These are phyloP conservation scores for Sigmodon hispidus DNA, from an alignment of 2,113 vertebrate species.

Conservation along the genomic window DNA sequence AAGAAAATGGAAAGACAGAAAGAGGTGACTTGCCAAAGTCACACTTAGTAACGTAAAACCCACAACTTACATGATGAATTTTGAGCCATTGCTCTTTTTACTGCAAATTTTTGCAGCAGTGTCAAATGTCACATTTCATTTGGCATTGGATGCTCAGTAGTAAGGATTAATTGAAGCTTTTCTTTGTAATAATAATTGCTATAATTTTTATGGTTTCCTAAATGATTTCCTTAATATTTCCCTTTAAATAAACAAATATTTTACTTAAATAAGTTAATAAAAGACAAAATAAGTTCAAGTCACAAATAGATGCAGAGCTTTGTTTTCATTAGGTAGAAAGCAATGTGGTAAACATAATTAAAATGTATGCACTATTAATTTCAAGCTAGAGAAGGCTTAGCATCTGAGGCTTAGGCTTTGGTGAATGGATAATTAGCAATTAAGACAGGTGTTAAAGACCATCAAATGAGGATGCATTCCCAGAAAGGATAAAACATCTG, in stretches of 20 bases:
- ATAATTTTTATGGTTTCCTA: conserved; percentile 21
- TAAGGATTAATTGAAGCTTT: conserved; percentile 18
- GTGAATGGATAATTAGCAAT: background rate
- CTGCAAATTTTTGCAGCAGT: background rate
- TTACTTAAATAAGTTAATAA: conserved; percentile 34
- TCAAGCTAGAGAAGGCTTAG: background rate
- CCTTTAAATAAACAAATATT: conserved; percentile 20
- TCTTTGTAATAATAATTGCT: conserved; percentile 5
- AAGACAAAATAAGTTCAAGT: background rate
- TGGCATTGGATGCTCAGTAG: conserved; percentile 4
- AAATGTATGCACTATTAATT: background rate
- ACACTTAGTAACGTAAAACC: background rate
- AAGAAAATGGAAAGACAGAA: conserved; percentile 38
- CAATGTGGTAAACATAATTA: background rate
- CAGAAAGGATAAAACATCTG: background rate
- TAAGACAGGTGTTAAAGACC: background rate
- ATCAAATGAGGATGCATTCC: background rate
- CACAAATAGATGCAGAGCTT: conserved; percentile 21
- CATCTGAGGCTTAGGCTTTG: background rate
- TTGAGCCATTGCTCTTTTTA: background rate
- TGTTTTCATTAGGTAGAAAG: conserved; percentile 20
- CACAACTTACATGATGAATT: background rate
- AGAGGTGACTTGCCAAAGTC: background rate
- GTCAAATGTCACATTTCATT: conserved; percentile 45
- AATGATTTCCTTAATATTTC: conserved; percentile 42